A percentile compares a stretch with the other conserved stretches of the same genome.
These are phyloP conservation scores for Puffinus mauretanicus DNA, from an alignment of 2,113 vertebrate species.

Conservation along the genomic window DNA sequence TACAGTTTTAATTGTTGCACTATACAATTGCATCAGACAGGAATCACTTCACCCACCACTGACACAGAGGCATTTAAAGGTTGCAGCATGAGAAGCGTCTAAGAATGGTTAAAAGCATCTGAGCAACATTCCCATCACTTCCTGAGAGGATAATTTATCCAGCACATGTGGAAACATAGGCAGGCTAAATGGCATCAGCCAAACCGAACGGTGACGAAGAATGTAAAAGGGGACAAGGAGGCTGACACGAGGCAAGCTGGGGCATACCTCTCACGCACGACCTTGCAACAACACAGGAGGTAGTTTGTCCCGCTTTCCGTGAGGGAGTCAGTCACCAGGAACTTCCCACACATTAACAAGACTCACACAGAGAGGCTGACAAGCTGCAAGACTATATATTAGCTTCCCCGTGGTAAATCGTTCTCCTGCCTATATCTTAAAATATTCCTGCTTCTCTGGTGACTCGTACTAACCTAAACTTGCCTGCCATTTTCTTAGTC, in stretches of 20 bases:
- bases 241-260: neutral
- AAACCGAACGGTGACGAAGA: accelerated
- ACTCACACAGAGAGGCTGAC: neutral
- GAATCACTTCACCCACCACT: neutral
- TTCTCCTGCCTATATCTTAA: neutral
- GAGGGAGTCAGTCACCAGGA: neutral
- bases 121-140: neutral
- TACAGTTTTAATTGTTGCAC: neutral
- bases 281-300: neutral
- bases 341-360: neutral
- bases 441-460: neutral
- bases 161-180: neutral
- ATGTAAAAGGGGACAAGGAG: neutral
- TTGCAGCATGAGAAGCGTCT: neutral
- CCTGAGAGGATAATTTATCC: neutral
- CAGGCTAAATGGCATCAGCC: neutral
- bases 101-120: neutral
- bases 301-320: neutral
- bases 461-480: neutral
- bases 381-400: neutral
- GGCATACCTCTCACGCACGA: neutral
- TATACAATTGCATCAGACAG: neutral
- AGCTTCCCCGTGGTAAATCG: neutral
- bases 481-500: neutral
- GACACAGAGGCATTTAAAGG: neutral